Evolutionary conservation across 1,140 invertebrate species (phyloP).

Genomic region (Coelopa frigida): DNA sequence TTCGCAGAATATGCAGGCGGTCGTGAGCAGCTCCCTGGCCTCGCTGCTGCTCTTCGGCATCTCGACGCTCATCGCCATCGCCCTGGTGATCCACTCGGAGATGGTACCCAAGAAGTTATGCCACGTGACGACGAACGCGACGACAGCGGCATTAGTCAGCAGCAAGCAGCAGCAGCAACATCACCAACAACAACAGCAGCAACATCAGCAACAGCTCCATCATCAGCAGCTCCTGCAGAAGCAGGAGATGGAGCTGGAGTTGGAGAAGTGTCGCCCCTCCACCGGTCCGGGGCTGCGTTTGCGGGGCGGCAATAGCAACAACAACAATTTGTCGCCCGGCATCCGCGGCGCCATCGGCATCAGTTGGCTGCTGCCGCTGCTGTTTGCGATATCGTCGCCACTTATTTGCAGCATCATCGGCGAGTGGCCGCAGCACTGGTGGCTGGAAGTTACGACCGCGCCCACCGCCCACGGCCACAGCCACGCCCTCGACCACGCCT

Average conservation of each 20-base stretch:
- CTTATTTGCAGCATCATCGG: slow-evolving; percentile 44
- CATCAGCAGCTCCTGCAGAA: background rate
- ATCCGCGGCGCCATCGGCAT: slow-evolving; percentile 42
- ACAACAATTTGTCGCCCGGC: slow-evolving; percentile 27
- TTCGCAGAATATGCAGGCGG: slow-evolving; percentile 39
- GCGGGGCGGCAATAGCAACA: too few relatives aligned
- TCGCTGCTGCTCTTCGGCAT: slow-evolving; percentile 39
- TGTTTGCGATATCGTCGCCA: slow-evolving; percentile 39
- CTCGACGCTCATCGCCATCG: slow-evolving; percentile 42
- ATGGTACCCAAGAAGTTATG: slow-evolving; percentile 42
- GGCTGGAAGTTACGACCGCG: slow-evolving; percentile 30
- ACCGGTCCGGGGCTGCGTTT: too few relatives aligned
- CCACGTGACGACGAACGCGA: slow-evolving; percentile 25
- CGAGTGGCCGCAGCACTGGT: slow-evolving; percentile 42
- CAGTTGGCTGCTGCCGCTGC: slow-evolving; percentile 40
- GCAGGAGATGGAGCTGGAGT: too few relatives aligned
- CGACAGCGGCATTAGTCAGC: slow-evolving; percentile 10
- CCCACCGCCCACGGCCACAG: too few relatives aligned
- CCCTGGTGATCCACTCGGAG: slow-evolving; percentile 41
- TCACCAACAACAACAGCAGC: background rate
- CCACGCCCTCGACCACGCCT: slow-evolving; percentile 9
- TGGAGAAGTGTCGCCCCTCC: too few relatives aligned
- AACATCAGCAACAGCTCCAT: slow-evolving; percentile 1
- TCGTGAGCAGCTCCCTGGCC: slow-evolving; percentile 42
- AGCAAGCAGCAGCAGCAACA: slow-evolving; percentile 2